Percentiles rank a stretch among this genome's conserved stretches.
Evolutionary conservation across 2,113 vertebrate species (phyloP).

Genomic region (Myotis davidii): DNA sequence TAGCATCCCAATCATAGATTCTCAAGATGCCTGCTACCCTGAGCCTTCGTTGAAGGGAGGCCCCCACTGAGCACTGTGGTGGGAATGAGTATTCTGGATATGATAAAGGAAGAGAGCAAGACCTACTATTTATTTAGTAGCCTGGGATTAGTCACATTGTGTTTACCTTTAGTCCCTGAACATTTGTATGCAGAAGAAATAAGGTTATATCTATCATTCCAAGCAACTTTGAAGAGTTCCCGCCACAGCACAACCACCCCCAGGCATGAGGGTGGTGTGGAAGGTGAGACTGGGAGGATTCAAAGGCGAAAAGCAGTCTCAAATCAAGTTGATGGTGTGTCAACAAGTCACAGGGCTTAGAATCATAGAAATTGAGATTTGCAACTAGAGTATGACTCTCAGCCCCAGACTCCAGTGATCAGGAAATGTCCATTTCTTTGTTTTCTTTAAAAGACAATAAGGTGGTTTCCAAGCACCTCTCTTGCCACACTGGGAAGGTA

Average conservation of each 20-base stretch:
- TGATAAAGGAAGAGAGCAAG: background rate
- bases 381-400: background rate
- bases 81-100: background rate
- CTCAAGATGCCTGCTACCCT: no score
- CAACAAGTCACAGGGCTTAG: background rate
- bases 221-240: background rate
- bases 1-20: background rate
- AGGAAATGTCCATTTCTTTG: background rate
- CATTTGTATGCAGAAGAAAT: background rate
- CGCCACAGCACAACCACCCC: background rate
- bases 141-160: background rate
- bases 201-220: background rate
- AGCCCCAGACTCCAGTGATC: background rate
- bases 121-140: background rate
- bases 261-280: background rate
- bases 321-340: background rate
- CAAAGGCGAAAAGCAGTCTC: background rate
- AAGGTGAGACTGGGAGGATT: background rate
- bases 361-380: background rate
- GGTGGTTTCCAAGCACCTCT: background rate
- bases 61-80: background rate
- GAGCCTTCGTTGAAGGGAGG: background rate
- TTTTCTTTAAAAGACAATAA: conserved; percentile 23
- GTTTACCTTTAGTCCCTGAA: background rate
- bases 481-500: background rate